These are phyloP conservation scores for Zaprionus gabonicus DNA, from an alignment of 1,140 invertebrate species.

Conservation along the genomic window DNA sequence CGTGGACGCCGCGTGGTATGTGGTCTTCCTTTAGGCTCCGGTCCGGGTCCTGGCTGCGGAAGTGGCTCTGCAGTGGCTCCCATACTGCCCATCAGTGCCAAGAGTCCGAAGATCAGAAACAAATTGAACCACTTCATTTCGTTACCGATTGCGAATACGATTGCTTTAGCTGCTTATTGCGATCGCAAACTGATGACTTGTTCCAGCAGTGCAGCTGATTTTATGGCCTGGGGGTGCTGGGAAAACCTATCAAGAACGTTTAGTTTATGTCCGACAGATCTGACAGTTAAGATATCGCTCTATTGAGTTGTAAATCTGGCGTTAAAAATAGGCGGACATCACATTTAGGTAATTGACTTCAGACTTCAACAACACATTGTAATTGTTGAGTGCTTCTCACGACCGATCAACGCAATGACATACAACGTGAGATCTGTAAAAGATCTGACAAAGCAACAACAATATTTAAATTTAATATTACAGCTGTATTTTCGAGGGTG, in stretches of 20 bases:
- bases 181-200: constrained; percentile 50
- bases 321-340: constrained; percentile 78
- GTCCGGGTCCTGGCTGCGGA: constrained; percentile 53
- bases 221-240: constrained; percentile 41
- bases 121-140: constrained; percentile 77
- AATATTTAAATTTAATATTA: neutral
- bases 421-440: neutral
- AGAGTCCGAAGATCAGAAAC: constrained; percentile 66
- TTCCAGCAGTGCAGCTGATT: constrained; percentile 30
- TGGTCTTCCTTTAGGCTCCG: constrained; percentile 74
- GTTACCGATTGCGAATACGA: neutral
- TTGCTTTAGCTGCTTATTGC: constrained; percentile 4
- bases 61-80: constrained; percentile 58
- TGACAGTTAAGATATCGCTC: constrained; percentile 19
- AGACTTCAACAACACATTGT: constrained; percentile 30
- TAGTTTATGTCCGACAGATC: constrained; percentile 70
- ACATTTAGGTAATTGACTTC: constrained; percentile 69
- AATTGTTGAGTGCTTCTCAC: constrained; percentile 21
- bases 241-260: constrained; percentile 73
- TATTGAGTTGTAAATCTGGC: constrained; percentile 82
- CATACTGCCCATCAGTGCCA: constrained; percentile 67
- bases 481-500: constrained; percentile 5
- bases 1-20: constrained; percentile 70
- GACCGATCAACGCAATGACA: neutral
- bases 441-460: neutral